phyloP scores from a whole-genome alignment of 2,113 vertebrate species.

The Macaca mulatta region DNA sequence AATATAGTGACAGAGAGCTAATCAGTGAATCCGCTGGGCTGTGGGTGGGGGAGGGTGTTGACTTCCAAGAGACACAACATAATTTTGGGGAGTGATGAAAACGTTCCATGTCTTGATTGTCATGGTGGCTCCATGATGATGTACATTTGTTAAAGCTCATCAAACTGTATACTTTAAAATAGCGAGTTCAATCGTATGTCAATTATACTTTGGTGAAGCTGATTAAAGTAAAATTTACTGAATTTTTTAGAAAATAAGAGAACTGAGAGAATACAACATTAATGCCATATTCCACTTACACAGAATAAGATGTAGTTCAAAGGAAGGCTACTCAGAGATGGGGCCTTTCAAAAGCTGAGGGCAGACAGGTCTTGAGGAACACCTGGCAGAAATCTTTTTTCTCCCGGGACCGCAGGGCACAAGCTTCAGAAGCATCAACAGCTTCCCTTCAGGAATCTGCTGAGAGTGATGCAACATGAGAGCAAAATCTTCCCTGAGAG shows the following conservation, averaged over 20 bases:
- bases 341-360: background rate
- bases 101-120: background rate
- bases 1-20: background rate
- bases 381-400: background rate
- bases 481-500: background rate
- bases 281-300: background rate
- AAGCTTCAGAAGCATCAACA: background rate
- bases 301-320: background rate
- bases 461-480: background rate
- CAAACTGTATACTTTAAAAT: background rate
- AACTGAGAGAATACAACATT: background rate
- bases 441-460: background rate
- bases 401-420: background rate
- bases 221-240: background rate
- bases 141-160: background rate
- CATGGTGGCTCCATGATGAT: background rate
- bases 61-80: background rate
- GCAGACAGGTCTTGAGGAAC: background rate
- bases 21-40: background rate
- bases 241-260: background rate
- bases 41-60: background rate
- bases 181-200: background rate
- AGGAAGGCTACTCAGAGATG: background rate
- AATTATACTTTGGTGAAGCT: background rate
- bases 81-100: background rate